Evolutionary conservation across 2,888 invertebrate species (phyloP), one percentile per base, ranked within the genome.

Genomic region (Tipula lateralis): DNA sequence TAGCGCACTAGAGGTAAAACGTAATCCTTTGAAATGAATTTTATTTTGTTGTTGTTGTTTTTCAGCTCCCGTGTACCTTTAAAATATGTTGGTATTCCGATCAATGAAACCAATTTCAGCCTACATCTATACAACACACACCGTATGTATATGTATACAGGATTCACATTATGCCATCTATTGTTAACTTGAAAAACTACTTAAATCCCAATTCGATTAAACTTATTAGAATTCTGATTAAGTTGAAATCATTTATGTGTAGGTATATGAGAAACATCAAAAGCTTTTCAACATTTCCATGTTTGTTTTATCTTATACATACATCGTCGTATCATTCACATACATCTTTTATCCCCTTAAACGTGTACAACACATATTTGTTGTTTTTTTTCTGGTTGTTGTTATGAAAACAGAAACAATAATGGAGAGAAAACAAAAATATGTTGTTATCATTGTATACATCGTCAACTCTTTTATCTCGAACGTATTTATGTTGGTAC

Each of bases 1-100:
- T 66, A 66, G 66, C 66, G 19, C n/a, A n/a, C n/a, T n/a, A n/a
- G n/a, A 66, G 66, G 66, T 66, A 66, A 66, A 66, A 66, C 24
- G 66, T 66, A 66, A 66, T 66, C 66, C 66, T 66, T 66, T 66
- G 24, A 66, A 66, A 66, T 66, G 66, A 66, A 66, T 66, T 50
- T 50, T 16, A 24, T 19, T 66, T 66, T 66, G 7, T 50, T 50
- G 44, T 50, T 50, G n/a, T 66, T 66, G 66, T 24, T 24, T n/a
- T 66, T 7, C 66, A 66, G 66, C 66, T 24, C 4, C 9, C 12
- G 24, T 66, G 16, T 50, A 50, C 13, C 44, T n/a, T n/a, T n/a
- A n/a, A n/a, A n/a, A n/a, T n/a, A n/a, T 16, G 44, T 44, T 7
- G 16, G n/a, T n/a, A 44, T 44, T 16, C 16, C 44, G n/a, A 44